phyloP scores from a whole-genome alignment of 2,113 vertebrate species.

The Thalassarche chlororhynchos region DNA sequence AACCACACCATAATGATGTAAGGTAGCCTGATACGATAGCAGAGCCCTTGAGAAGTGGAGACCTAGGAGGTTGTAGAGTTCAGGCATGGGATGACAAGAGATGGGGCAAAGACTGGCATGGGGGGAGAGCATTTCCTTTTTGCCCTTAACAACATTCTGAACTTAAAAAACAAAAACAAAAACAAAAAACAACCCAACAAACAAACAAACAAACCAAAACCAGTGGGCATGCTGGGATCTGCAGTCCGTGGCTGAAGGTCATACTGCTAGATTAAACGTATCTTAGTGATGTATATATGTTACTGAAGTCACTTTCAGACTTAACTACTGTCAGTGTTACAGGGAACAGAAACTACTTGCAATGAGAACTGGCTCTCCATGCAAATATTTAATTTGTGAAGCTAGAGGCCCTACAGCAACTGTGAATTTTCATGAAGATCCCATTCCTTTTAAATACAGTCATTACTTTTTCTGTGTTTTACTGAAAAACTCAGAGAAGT shows the following conservation, averaged over 20 bases:
- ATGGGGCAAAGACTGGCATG: background rate
- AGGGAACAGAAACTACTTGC: background rate
- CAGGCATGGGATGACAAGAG: background rate
- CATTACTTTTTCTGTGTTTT: background rate
- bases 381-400: background rate
- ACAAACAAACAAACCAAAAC: background rate
- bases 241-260: background rate
- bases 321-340: background rate
- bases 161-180: background rate
- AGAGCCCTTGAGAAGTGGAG: background rate
- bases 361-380: background rate
- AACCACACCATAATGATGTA: background rate
- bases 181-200: too few species aligned
- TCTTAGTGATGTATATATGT: background rate
- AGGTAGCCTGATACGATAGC: background rate
- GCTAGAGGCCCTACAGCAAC: background rate
- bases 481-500: background rate
- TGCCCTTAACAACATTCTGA: background rate
- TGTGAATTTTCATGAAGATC: background rate
- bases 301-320: background rate
- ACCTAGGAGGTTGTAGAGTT: background rate
- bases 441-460: background rate
- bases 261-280: background rate
- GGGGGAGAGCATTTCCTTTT: background rate
- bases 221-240: background rate